Percentiles rank a stretch among this genome's conserved stretches.
Evolutionary conservation across 2,797 vertebrate species (phyloP).

Genomic region (Hybognathus amarus): DNA sequence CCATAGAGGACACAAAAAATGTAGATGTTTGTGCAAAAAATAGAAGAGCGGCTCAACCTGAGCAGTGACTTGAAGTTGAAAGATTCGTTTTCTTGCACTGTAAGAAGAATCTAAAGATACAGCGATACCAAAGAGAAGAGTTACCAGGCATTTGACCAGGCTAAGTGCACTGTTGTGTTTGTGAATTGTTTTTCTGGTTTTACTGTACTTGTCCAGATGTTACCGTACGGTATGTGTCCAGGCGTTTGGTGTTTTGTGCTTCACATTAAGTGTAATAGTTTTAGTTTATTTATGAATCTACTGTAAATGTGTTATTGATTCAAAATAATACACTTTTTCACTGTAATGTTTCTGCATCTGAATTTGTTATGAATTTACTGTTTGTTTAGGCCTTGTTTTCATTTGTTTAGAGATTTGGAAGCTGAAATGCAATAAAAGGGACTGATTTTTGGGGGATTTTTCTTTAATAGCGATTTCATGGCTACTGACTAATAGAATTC

Average conservation of each 20-base stretch:
- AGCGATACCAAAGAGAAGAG: constrained; percentile 73
- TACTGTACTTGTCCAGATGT: neutral
- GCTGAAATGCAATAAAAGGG: constrained; percentile 20
- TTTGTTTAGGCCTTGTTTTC: neutral
- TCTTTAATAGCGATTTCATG: neutral
- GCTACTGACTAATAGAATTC: neutral
- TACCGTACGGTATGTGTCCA: neutral
- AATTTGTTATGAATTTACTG: neutral
- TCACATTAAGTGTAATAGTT: neutral
- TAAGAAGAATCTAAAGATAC: constrained; percentile 70
- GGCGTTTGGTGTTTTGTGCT: neutral
- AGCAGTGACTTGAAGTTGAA: constrained; percentile 34
- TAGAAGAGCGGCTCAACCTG: neutral
- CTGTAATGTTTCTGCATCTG: neutral
- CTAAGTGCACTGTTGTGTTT: constrained; percentile 8
- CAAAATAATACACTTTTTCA: neutral
- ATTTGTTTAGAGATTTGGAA: neutral
- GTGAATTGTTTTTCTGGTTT: neutral
- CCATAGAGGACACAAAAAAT: neutral
- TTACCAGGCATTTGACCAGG: constrained; percentile 56
- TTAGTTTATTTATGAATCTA: neutral
- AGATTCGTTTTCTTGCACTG: constrained; percentile 61
- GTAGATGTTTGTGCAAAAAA: neutral
- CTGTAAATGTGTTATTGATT: constrained; percentile 3
- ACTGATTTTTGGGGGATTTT: neutral